Conservation (phyloP, 2,888 invertebrate species). For the Microchrysa polita region DNA sequence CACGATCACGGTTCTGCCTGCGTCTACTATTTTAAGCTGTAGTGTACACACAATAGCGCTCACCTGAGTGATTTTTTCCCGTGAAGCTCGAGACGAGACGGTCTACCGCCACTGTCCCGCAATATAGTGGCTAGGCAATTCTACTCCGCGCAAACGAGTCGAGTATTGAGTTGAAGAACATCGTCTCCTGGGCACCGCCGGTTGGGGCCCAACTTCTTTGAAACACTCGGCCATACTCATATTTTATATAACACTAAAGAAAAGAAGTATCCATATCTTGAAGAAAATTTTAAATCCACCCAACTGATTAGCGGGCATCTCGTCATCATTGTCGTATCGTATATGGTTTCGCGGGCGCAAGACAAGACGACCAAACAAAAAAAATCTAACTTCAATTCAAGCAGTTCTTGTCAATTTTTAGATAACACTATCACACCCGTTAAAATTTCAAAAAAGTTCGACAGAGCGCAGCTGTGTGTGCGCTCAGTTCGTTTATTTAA, state of each 20-base stretch:
- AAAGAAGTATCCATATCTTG: slow-evolving; percentile 5
- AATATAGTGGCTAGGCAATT: slow-evolving; percentile 30
- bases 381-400: no score
- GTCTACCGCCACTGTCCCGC: slow-evolving; percentile 10
- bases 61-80: slow-evolving; percentile 33
- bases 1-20: no score
- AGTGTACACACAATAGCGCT: slow-evolving; percentile 21
- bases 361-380: no score
- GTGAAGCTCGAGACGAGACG: background rate
- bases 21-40: slow-evolving; percentile 1
- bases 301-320: slow-evolving; percentile 2
- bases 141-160: slow-evolving; percentile 24
- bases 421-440: slow-evolving; percentile 15
- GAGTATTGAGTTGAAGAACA: slow-evolving; percentile 1
- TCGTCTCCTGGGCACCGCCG: background rate
- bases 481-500: background rate
- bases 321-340: no score
- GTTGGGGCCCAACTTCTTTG: background rate
- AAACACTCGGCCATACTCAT: background rate
- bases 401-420: slow-evolving; percentile 20
- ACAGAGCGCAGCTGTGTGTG: background rate
- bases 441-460: background rate
- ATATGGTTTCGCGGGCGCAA: no score
- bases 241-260: background rate
- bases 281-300: slow-evolving; percentile 23